These are phyloP conservation scores for Schrankia costaestrigalis DNA, from an alignment of 2,888 invertebrate genomes.

Conservation along the genomic window DNA sequence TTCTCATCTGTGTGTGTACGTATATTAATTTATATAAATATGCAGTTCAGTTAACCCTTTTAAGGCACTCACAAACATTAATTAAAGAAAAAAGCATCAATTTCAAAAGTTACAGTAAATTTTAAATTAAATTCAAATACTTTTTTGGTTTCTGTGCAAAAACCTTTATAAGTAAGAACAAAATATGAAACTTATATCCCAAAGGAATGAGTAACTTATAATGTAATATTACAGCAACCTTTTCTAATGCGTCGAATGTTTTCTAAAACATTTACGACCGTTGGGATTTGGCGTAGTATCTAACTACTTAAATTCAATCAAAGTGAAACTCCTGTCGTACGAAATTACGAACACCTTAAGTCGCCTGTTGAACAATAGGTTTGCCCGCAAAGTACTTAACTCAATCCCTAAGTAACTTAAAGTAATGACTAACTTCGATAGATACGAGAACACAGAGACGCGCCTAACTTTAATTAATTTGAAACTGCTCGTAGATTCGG, in stretches of 20 bases:
- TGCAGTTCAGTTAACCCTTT: too few species aligned
- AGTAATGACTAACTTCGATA: slow-evolving; percentile 49
- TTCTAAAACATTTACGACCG: slow-evolving; percentile 7
- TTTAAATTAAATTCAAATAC: too few species aligned
- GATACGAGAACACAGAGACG: slow-evolving; percentile 34
- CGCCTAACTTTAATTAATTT: slow-evolving; percentile 59
- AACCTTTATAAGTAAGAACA: too few species aligned
- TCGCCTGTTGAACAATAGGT: slow-evolving; percentile 52
- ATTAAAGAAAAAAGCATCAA: too few species aligned
- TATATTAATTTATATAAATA: too few species aligned
- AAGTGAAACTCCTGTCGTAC: slow-evolving; percentile 34
- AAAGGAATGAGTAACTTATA: too few species aligned
- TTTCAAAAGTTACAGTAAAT: too few species aligned
- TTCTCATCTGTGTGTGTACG: too few species aligned
- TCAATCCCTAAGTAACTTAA: slow-evolving; percentile 48
- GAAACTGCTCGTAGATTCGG: slow-evolving; percentile 27
- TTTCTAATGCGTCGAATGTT: slow-evolving; percentile 7
- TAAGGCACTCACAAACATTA: too few species aligned
- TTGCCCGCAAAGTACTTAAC: slow-evolving; percentile 47
- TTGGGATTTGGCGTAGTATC: background rate
- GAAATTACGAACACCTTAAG: slow-evolving; percentile 39
- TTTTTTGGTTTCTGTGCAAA: too few species aligned
- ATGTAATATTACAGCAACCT: too few species aligned
- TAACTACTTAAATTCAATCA: slow-evolving; percentile 41
- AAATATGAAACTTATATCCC: too few species aligned